phyloP scores from a whole-genome alignment of 2,888 invertebrate species.

The Disparrhopalites patrizii region DNA sequence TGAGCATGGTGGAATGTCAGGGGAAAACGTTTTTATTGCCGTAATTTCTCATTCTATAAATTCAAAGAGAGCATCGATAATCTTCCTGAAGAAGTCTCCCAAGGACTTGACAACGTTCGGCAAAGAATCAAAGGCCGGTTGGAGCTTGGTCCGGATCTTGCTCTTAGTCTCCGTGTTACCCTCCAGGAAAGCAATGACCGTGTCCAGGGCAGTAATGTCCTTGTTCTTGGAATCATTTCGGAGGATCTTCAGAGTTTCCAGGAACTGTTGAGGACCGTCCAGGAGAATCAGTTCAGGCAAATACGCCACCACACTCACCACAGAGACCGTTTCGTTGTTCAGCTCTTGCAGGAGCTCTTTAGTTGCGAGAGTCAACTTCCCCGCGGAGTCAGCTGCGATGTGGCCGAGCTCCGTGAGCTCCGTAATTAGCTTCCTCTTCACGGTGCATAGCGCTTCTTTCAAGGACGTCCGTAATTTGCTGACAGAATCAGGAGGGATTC shows the following conservation, averaged over 20 bases:
- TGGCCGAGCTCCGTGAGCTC: background rate
- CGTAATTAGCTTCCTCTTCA: background rate
- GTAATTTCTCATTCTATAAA: too few species aligned
- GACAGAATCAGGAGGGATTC: too few species aligned
- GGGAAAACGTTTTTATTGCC: too few species aligned
- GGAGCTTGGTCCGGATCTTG: background rate
- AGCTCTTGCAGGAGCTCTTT: background rate
- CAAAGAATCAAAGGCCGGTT: background rate
- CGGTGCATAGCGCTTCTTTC: background rate
- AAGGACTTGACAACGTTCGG: background rate
- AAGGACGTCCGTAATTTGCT: too few species aligned
- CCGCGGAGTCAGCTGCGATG: background rate
- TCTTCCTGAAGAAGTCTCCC: background rate
- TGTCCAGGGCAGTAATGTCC: background rate
- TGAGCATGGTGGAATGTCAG: too few species aligned
- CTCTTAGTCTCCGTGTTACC: background rate
- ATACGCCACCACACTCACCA: background rate
- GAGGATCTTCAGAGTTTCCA: conserved; percentile 8
- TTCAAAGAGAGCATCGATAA: background rate
- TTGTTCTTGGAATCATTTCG: background rate
- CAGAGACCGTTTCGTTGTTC: background rate
- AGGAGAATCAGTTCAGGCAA: conserved; percentile 8
- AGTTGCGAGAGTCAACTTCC: background rate
- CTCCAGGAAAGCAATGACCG: background rate
- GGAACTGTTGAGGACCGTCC: background rate